A percentile compares a stretch with the other conserved stretches of the same genome.
Evolutionary conservation across 1,140 invertebrate species (phyloP).

Genomic region (Bombyx mandarina): DNA sequence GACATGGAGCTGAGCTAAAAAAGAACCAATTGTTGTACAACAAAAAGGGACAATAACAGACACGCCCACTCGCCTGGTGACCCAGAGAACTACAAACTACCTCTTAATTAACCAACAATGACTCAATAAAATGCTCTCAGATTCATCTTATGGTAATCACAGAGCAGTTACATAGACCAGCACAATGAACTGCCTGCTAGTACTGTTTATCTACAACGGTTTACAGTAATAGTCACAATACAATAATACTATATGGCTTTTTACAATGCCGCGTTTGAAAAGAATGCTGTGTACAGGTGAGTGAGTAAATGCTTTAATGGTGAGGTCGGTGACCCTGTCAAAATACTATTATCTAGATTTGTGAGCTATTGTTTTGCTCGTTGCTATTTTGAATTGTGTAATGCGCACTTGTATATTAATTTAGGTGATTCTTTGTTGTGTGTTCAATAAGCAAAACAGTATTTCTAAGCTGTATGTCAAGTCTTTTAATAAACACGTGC

Average conservation of each 20-base stretch:
- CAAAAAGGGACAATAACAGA: constrained; percentile 25
- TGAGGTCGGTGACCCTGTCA: constrained; percentile 40
- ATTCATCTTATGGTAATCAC: constrained; percentile 26
- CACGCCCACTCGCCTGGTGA: constrained; percentile 44
- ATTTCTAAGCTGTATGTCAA: no score
- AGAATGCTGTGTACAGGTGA: constrained; percentile 42
- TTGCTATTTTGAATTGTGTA: not conserved
- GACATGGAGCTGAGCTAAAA: no score
- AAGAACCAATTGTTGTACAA: no score
- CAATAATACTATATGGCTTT: constrained; percentile 32
- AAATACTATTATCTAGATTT: no score
- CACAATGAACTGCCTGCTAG: constrained; percentile 4
- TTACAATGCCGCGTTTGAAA: constrained; percentile 50
- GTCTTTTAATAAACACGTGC: no score
- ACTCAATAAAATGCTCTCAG: constrained; percentile 49
- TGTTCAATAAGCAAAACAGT: no score
- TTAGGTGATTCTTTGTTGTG: not conserved
- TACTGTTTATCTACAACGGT: not conserved
- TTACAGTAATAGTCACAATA: no score
- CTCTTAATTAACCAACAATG: constrained; percentile 55
- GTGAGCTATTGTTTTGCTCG: constrained; percentile 4
- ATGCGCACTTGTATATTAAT: not conserved
- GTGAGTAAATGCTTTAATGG: constrained; percentile 35
- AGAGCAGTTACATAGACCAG: constrained; percentile 2
- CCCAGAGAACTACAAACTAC: constrained; percentile 46